phyloP scores from a whole-genome alignment of 2,113 vertebrate species.

The Microcebus murinus region DNA sequence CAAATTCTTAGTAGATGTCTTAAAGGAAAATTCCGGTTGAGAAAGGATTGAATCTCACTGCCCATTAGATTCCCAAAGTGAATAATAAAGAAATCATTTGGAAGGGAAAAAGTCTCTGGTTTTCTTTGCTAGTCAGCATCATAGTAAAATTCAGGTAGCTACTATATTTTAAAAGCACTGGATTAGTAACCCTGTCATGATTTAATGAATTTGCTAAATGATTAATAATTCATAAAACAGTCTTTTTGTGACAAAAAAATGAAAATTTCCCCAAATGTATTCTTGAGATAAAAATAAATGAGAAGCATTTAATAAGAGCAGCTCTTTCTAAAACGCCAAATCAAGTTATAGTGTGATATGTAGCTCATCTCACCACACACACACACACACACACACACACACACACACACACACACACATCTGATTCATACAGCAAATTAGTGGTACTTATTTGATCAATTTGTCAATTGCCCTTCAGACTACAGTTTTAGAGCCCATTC shows the following conservation, averaged over 20 bases:
- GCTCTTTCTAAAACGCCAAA: background rate
- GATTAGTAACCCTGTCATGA: slow-evolving; percentile 75
- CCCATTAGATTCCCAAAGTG: slow-evolving; percentile 46
- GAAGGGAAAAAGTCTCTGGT: slow-evolving; percentile 54
- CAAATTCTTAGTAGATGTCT: slow-evolving; percentile 69
- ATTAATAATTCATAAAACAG: slow-evolving; percentile 84
- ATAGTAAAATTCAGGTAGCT: slow-evolving; percentile 78
- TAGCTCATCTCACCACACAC: background rate
- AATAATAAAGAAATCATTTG: slow-evolving; percentile 68
- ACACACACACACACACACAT: background rate
- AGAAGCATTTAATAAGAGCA: slow-evolving; percentile 38
- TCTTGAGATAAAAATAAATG: slow-evolving; percentile 65
- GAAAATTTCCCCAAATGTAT: slow-evolving; percentile 60
- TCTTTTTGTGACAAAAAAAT: slow-evolving; percentile 80
- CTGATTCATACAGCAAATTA: slow-evolving; percentile 30
- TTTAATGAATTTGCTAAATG: slow-evolving; percentile 82
- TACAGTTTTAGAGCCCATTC: slow-evolving; percentile 31
- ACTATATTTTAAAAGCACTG: slow-evolving; percentile 85
- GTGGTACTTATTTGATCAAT: slow-evolving; percentile 48
- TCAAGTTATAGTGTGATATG: background rate
- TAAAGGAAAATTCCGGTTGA: slow-evolving; percentile 52
- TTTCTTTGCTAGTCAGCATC: slow-evolving; percentile 79
- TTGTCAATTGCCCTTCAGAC: slow-evolving; percentile 45
- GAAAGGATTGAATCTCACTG: slow-evolving; percentile 45
- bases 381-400: background rate